These are phyloP conservation scores for Amiota communis DNA, from an alignment of 2,888 invertebrate species.

Conservation along the genomic window DNA sequence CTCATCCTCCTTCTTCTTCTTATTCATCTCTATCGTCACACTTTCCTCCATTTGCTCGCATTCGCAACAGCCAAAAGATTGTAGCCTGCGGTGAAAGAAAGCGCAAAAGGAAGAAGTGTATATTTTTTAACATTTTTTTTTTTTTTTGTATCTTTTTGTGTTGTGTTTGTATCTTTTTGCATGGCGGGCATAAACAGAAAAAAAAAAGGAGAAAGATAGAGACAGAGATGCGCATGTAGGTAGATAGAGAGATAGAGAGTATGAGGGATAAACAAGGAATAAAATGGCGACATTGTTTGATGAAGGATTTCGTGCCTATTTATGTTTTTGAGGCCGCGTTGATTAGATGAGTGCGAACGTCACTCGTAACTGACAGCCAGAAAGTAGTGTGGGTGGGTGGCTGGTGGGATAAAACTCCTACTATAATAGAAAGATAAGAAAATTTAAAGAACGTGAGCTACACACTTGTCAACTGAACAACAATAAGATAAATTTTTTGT, in stretches of 20 bases:
- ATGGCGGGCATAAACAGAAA: conserved; percentile 36
- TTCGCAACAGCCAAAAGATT: conserved; percentile 26
- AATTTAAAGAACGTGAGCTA: conserved; percentile 15
- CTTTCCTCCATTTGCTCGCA: conserved; percentile 37
- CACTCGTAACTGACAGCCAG: conserved; percentile 50
- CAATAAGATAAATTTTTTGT: conserved; percentile 9
- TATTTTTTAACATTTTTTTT: conserved; percentile 45
- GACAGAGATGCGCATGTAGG: conserved; percentile 18
- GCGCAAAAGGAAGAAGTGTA: conserved; percentile 59
- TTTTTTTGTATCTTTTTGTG: conserved; percentile 48
- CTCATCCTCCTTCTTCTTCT: conserved; percentile 29
- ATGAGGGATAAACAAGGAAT: conserved; percentile 31
- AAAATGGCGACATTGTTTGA: conserved; percentile 70
- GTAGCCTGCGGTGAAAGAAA: conserved; percentile 43
- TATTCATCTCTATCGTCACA: no score
- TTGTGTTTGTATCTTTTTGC: conserved; percentile 21
- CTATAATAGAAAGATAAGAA: conserved; percentile 33
- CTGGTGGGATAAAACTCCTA: conserved; percentile 38
- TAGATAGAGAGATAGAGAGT: conserved; percentile 47
- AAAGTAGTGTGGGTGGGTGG: conserved; percentile 33
- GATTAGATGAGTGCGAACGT: conserved; percentile 58
- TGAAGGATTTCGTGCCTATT: conserved; percentile 59
- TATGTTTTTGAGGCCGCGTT: conserved; percentile 63
- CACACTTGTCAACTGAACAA: conserved; percentile 16
- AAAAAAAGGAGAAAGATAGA: conserved; percentile 27